Conservation (phyloP, 2,888 invertebrate genomes). For the Malacosoma neustria region DNA sequence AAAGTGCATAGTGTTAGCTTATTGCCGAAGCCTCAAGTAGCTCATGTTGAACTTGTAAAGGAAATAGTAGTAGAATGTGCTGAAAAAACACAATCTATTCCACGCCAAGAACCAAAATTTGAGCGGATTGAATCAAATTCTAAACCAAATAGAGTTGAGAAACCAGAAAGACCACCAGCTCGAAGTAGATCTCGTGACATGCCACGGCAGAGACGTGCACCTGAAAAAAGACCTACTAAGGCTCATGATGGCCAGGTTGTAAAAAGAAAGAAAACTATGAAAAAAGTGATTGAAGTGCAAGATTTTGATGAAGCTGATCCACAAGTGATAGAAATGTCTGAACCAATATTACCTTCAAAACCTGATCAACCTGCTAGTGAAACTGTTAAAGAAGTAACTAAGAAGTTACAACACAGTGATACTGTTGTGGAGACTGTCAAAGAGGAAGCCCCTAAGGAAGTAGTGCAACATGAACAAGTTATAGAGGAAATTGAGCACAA, state of each 20-base stretch:
- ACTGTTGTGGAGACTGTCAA: constrained; percentile 38
- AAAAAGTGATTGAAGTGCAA: constrained; percentile 56
- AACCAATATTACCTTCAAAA: constrained; percentile 7
- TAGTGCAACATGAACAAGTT: constrained; percentile 16
- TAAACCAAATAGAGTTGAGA: constrained; percentile 27
- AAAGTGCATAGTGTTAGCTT: constrained; percentile 32
- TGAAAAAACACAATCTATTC: constrained; percentile 30
- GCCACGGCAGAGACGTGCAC: constrained; percentile 48
- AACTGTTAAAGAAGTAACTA: constrained; percentile 22
- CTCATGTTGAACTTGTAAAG: constrained; percentile 50
- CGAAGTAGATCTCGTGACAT: constrained; percentile 57
- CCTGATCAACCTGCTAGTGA: constrained; percentile 7
- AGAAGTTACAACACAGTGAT: constrained; percentile 43
- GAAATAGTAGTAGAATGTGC: constrained; percentile 43
- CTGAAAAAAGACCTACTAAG: constrained; percentile 52
- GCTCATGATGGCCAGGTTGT: constrained; percentile 39
- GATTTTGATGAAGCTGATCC: constrained; percentile 47
- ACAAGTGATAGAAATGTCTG: constrained; percentile 15
- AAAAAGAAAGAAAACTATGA: constrained; percentile 53
- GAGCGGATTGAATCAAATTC: constrained; percentile 23
- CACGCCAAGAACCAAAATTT: constrained; percentile 26
- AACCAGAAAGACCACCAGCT: constrained; percentile 30
- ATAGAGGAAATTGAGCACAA: constrained; percentile 30
- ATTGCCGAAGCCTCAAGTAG: constrained; percentile 52
- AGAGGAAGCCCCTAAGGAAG: constrained; percentile 22